Conservation (phyloP, 2,888 invertebrate species). For the Balanococcus diminutus region DNA sequence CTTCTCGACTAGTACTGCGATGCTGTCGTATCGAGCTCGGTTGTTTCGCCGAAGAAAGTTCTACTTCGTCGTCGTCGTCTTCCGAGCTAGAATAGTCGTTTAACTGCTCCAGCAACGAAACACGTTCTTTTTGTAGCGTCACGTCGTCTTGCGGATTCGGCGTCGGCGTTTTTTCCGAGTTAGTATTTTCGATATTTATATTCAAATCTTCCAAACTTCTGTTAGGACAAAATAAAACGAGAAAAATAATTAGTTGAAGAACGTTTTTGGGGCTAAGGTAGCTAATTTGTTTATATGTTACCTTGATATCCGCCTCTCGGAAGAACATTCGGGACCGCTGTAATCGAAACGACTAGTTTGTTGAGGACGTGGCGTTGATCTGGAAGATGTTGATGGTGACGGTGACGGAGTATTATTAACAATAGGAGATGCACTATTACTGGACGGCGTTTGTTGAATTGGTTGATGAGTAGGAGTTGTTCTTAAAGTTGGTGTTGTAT, state of each 20-base stretch:
- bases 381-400: constrained; percentile 51
- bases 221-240: constrained; percentile 52
- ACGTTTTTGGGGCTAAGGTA: not conserved
- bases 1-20: constrained; percentile 60
- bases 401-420: constrained; percentile 54
- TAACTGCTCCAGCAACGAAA: constrained; percentile 70
- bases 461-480: constrained; percentile 51
- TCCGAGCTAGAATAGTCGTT: constrained; percentile 61
- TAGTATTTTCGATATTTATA: constrained; percentile 50
- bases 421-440: constrained; percentile 51
- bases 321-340: constrained; percentile 48
- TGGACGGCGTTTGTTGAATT: constrained; percentile 54
- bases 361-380: constrained; percentile 52
- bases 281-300: not conserved
- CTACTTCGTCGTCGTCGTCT: constrained; percentile 58
- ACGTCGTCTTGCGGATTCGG: constrained; percentile 68
- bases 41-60: constrained; percentile 60
- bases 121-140: constrained; percentile 73
- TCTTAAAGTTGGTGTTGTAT: constrained; percentile 29
- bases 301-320: constrained; percentile 51
- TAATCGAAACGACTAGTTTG: constrained; percentile 54
- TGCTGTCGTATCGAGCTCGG: constrained; percentile 61
- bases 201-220: constrained; percentile 59
- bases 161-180: constrained; percentile 45
- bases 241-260: not conserved